These are phyloP conservation scores for Pachycephala philippinensis DNA, from an alignment of 2,113 vertebrate species.

Conservation along the genomic window DNA sequence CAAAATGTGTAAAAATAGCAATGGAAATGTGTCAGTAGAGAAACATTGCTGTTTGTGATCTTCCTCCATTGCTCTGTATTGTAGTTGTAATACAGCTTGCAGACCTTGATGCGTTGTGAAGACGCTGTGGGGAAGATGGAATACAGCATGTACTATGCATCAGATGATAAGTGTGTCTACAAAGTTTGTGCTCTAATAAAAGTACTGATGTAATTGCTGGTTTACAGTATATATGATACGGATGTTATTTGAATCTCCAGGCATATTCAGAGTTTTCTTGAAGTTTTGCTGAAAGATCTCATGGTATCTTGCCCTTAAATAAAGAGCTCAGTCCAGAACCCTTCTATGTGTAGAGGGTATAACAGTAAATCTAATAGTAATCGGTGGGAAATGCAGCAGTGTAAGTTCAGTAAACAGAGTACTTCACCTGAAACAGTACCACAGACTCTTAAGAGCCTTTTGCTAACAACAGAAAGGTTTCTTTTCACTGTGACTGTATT, in stretches of 20 bases:
- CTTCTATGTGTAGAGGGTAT: background rate
- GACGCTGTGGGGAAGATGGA: background rate
- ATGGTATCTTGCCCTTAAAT: background rate
- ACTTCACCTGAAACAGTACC: background rate
- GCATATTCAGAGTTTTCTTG: background rate
- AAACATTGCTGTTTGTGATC: background rate
- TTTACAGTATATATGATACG: background rate
- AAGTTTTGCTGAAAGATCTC: background rate
- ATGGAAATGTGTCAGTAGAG: background rate
- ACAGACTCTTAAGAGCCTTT: background rate
- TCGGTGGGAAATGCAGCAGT: background rate
- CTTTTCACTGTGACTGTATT: background rate
- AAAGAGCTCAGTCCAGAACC: background rate
- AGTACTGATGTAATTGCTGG: background rate
- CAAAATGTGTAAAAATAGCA: background rate
- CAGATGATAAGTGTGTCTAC: background rate
- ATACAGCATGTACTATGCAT: background rate
- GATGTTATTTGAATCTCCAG: background rate
- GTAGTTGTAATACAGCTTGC: background rate
- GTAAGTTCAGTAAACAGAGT: background rate
- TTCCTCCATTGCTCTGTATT: background rate
- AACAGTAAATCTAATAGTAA: background rate
- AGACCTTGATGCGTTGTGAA: background rate
- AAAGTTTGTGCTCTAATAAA: background rate
- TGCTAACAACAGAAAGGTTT: fast-evolving